These are phyloP conservation scores for Xiphorhynchus erythropygius DNA, from an alignment of 2,797 vertebrate species.

Conservation along the genomic window DNA sequence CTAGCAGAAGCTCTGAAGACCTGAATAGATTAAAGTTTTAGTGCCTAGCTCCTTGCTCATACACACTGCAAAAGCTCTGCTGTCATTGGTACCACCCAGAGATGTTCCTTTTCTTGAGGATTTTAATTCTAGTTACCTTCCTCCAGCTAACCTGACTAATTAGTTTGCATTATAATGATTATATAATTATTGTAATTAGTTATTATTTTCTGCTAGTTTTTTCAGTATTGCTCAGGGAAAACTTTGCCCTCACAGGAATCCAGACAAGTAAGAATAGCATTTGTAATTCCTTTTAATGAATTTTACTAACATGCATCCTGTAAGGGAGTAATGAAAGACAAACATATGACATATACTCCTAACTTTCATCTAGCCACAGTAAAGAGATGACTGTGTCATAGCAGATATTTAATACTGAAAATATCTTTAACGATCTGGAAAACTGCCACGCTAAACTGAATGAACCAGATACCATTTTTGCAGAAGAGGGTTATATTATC, in stretches of 20 bases:
- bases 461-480: background rate
- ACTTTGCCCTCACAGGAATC: background rate
- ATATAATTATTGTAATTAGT: background rate
- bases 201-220: background rate
- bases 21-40: background rate
- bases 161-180: background rate
- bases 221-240: background rate
- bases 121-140: background rate
- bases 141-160: background rate
- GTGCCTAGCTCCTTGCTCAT: background rate
- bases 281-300: conserved; percentile 3
- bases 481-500: background rate
- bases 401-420: conserved; percentile 14
- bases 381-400: background rate
- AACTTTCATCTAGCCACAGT: background rate
- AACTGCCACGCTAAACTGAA: background rate
- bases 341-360: conserved; percentile 5
- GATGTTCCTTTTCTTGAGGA: background rate
- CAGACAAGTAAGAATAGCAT: background rate
- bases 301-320: background rate
- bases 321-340: conserved; percentile 36
- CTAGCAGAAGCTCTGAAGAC: background rate
- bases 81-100: background rate
- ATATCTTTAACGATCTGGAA: conserved; percentile 13
- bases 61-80: background rate